A percentile compares a stretch with the other conserved stretches of the same genome.
phyloP scores from a whole-genome alignment of 2,113 vertebrate genomes.

The Thermophis baileyi region DNA sequence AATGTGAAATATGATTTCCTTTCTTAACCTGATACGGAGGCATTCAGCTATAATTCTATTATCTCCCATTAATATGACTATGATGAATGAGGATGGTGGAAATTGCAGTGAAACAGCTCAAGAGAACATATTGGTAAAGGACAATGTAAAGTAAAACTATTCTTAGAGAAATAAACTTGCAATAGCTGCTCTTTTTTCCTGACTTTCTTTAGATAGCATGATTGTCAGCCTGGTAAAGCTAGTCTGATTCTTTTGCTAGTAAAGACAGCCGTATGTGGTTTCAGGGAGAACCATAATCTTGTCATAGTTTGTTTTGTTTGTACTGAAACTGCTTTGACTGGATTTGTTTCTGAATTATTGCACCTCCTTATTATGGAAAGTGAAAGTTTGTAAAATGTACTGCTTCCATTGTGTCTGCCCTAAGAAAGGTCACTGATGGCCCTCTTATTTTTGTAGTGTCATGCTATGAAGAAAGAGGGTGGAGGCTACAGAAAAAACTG shows the following conservation, averaged over 20 bases:
- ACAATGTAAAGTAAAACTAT: background rate
- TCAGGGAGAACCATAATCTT: background rate
- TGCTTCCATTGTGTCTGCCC: background rate
- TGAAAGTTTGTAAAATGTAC: conserved; percentile 22
- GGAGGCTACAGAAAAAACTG: conserved; percentile 32
- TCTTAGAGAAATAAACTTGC: conserved; percentile 7
- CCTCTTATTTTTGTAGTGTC: background rate
- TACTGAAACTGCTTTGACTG: background rate
- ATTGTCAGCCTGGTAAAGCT: background rate
- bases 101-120: background rate
- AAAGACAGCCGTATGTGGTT: conserved; percentile 7
- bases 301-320: background rate
- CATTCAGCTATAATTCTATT: background rate
- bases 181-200: background rate
- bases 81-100: background rate
- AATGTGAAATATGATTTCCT: background rate
- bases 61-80: background rate
- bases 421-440: background rate
- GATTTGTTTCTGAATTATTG: conserved; percentile 1
- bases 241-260: conserved; percentile 15
- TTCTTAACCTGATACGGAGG: background rate
- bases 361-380: background rate
- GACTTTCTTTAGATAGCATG: background rate
- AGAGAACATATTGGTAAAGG: background rate
- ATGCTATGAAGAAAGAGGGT: conserved; percentile 36